These are phyloP conservation scores for Chloroceryle inda DNA, from an alignment of 2,797 vertebrate genomes.

Conservation along the genomic window DNA sequence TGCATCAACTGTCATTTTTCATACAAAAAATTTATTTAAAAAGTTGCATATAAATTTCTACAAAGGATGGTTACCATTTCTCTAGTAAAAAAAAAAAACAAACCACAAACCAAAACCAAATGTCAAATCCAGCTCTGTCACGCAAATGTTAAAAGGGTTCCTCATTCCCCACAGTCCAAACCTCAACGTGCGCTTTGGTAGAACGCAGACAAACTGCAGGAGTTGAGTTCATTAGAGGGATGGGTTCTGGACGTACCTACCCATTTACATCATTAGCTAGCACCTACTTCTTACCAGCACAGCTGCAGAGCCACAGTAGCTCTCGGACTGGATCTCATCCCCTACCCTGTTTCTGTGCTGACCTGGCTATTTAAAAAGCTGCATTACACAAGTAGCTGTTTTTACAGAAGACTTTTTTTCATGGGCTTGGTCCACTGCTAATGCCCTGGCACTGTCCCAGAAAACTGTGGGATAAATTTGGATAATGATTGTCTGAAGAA, in stretches of 20 bases:
- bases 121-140: not conserved
- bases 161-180: not conserved
- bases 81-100: not conserved
- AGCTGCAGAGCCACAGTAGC: not conserved
- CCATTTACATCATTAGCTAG: not conserved
- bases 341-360: not conserved
- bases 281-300: not conserved
- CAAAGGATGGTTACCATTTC: not conserved
- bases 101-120: not conserved
- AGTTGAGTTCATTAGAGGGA: not conserved
- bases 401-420: not conserved
- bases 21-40: conserved; percentile 58
- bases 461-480: not conserved
- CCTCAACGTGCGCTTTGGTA: not conserved
- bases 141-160: not conserved
- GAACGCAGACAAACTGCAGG: not conserved
- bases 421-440: not conserved
- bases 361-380: not conserved
- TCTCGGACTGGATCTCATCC: not conserved
- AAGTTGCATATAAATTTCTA: conserved; percentile 8
- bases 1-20: not conserved
- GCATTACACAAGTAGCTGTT: not conserved
- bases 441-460: not conserved
- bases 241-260: not conserved
- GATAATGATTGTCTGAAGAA: conserved; percentile 54